These are phyloP conservation scores for Aulostomus chinensis DNA, from an alignment of 2,797 vertebrate genomes.

Conservation along the genomic window DNA sequence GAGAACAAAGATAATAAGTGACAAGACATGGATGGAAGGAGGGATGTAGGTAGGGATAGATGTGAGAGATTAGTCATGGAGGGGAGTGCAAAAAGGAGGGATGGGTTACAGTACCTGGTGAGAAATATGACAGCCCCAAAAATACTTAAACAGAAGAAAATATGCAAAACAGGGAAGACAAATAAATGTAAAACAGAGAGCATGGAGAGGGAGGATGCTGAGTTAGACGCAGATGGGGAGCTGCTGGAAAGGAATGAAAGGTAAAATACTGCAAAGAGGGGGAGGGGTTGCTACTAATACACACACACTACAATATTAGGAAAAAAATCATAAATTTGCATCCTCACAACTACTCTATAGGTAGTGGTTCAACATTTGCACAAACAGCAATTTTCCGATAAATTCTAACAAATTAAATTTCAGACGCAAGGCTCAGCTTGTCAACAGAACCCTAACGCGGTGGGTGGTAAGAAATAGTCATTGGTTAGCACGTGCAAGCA, in stretches of 20 bases:
- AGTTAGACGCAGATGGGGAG: not conserved
- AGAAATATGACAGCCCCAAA: conserved; percentile 5
- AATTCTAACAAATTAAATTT: conserved; percentile 1
- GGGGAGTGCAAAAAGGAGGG: not conserved
- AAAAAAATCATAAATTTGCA: not conserved
- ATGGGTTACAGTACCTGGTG: not conserved
- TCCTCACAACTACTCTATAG: not conserved
- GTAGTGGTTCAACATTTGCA: not conserved
- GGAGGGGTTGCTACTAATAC: conserved; percentile 6
- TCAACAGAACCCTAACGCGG: not conserved
- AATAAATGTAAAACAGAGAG: conserved; percentile 13
- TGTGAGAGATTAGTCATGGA: not conserved
- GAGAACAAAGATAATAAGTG: not conserved
- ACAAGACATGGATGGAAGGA: not conserved
- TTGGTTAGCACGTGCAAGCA: conserved; percentile 16
- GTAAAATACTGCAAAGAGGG: conserved; percentile 22
- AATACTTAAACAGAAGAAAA: not conserved
- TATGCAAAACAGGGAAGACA: conserved; percentile 7
- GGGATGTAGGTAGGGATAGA: conserved; percentile 1
- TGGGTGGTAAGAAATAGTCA: conserved; percentile 11
- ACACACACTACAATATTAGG: not conserved
- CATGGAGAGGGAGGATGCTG: conserved; percentile 1
- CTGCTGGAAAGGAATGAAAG: conserved; percentile 6
- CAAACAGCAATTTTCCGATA: not conserved
- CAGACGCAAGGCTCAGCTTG: not conserved